Evolutionary conservation across 2,888 invertebrate species (phyloP).

Genomic region (Eledona agricola): DNA sequence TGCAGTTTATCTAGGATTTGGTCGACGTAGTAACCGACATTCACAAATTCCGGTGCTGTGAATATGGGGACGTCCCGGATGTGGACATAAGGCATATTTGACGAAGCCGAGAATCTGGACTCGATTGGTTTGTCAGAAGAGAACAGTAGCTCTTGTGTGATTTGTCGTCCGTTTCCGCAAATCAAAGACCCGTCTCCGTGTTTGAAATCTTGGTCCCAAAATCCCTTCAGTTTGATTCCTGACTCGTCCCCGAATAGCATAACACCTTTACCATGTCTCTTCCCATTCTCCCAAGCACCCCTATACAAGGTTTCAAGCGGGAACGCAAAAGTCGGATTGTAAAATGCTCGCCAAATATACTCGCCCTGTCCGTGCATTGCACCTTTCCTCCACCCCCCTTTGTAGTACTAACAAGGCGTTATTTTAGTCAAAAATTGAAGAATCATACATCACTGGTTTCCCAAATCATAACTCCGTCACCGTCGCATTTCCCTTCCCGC

Average conservation of each 20-base stretch:
- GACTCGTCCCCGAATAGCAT: constrained; percentile 65
- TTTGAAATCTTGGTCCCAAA: constrained; percentile 67
- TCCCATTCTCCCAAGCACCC: constrained; percentile 68
- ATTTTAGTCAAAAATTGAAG: neutral
- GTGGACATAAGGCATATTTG: neutral
- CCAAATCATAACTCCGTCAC: constrained; percentile 70
- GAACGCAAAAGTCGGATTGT: constrained; percentile 66
- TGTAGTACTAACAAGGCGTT: constrained; percentile 64
- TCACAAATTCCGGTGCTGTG: constrained; percentile 59
- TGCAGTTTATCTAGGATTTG: constrained; percentile 49
- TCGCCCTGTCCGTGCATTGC: constrained; percentile 68
- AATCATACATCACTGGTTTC: constrained; percentile 66
- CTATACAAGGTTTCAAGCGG: constrained; percentile 65
- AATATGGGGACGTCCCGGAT: constrained; percentile 49
- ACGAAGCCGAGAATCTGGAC: neutral
- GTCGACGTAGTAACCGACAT: constrained; percentile 63
- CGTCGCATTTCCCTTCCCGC: constrained; percentile 64
- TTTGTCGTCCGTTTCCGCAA: constrained; percentile 67
- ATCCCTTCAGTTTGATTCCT: constrained; percentile 67
- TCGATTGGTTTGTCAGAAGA: constrained; percentile 64
- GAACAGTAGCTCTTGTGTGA: constrained; percentile 65
- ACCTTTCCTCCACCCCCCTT: constrained; percentile 68
- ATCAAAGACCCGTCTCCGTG: constrained; percentile 67
- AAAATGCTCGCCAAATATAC: constrained; percentile 68
- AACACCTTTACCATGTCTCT: constrained; percentile 65